Evolutionary conservation across 1,140 invertebrate species (phyloP).

Genomic region (Drosophila parvula): DNA sequence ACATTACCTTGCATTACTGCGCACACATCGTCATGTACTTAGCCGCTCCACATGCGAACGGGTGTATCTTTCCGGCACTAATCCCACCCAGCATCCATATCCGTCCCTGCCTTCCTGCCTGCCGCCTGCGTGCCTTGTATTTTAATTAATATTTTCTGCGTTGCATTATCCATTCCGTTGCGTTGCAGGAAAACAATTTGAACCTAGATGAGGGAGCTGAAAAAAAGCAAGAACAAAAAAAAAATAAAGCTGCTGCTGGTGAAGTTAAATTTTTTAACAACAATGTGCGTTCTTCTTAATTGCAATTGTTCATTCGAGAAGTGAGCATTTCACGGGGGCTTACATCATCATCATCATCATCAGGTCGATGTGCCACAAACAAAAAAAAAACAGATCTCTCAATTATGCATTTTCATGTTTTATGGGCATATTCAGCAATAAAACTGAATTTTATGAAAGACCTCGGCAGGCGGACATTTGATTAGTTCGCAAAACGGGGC

Average conservation of each 20-base stretch:
- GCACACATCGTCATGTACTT: constrained; percentile 18
- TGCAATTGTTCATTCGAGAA: constrained; percentile 20
- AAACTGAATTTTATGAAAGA: constrained; percentile 13
- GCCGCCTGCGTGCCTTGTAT: constrained; percentile 36
- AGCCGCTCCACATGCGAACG: constrained; percentile 16
- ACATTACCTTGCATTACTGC: constrained; percentile 23
- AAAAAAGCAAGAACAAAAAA: neutral
- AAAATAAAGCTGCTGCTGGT: neutral
- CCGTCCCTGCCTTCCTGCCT: neutral
- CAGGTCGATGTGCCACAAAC: constrained; percentile 15
- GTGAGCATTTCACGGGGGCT: constrained; percentile 19
- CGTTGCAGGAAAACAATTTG: constrained; percentile 10
- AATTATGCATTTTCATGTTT: constrained; percentile 22
- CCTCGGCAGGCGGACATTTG: constrained; percentile 4
- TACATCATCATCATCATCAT: constrained; percentile 15
- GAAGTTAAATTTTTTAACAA: constrained; percentile 21
- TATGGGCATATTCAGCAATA: constrained; percentile 5
- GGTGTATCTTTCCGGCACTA: constrained; percentile 12
- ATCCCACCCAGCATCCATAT: constrained; percentile 13
- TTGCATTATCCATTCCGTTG: constrained; percentile 37
- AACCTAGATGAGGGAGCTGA: neutral
- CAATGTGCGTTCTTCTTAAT: constrained; percentile 10
- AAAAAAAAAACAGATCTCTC: neutral
- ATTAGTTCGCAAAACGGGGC: constrained; percentile 12
- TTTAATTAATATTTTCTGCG: constrained; percentile 76